These are phyloP conservation scores for Loripinus fragilis DNA, from an alignment of 2,888 invertebrate genomes.

Conservation along the genomic window DNA sequence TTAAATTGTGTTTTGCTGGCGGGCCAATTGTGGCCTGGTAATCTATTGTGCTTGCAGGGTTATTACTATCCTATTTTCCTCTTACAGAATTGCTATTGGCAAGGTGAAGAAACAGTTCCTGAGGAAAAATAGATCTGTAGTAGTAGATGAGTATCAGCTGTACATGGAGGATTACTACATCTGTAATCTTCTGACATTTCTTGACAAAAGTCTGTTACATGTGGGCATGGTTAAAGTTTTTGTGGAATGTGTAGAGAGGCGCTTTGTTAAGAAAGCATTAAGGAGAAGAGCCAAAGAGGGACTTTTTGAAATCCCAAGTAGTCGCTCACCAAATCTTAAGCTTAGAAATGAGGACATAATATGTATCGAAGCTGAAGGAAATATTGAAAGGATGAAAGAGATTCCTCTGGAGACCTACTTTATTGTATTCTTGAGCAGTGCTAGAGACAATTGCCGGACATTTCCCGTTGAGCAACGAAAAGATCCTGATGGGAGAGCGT, in stretches of 20 bases:
- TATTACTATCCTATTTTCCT: background rate
- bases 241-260: slow-evolving; percentile 62
- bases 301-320: slow-evolving; percentile 66
- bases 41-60: background rate
- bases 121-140: slow-evolving; percentile 49
- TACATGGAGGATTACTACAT: slow-evolving; percentile 60
- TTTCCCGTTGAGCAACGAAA: slow-evolving; percentile 63
- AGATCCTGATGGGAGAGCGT: slow-evolving; percentile 61
- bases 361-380: slow-evolving; percentile 63
- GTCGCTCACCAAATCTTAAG: slow-evolving; percentile 56
- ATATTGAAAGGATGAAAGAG: slow-evolving; percentile 61
- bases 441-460: slow-evolving; percentile 61
- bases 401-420: slow-evolving; percentile 62
- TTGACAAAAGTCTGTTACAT: slow-evolving; percentile 60
- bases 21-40: too few relatives aligned
- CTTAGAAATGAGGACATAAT: slow-evolving; percentile 62
- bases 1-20: too few relatives aligned
- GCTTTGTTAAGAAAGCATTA: slow-evolving; percentile 60
- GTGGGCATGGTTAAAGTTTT: slow-evolving; percentile 62
- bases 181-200: slow-evolving; percentile 60
- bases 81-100: slow-evolving; percentile 62
- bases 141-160: slow-evolving; percentile 60
- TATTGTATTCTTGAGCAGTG: slow-evolving; percentile 63
- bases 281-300: slow-evolving; percentile 62
- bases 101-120: slow-evolving; percentile 62